A percentile compares a stretch with the other conserved stretches of the same genome.
Evolutionary conservation across 1,140 invertebrate genomes (phyloP).

Genomic region (Formica exsecta): DNA sequence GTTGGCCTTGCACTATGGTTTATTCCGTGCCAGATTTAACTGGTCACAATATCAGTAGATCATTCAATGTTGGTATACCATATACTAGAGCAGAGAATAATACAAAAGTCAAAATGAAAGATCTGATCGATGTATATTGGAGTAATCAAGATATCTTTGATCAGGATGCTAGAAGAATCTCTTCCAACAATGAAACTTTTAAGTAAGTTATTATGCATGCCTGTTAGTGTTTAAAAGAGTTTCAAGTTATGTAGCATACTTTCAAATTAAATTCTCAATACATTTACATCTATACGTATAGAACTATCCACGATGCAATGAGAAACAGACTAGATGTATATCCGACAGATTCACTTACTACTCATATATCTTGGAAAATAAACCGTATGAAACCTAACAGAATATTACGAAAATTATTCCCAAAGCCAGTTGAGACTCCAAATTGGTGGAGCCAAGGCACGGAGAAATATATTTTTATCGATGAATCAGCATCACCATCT

Average conservation of each 20-base stretch:
- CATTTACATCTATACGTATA: slow-evolving; percentile 72
- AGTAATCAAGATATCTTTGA: slow-evolving; percentile 86
- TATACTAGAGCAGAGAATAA: slow-evolving; percentile 77
- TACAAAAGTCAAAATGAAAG: slow-evolving; percentile 73
- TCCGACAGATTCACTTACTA: slow-evolving; percentile 73
- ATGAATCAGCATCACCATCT: slow-evolving; percentile 87
- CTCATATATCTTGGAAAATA: slow-evolving; percentile 89
- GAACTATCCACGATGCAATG: slow-evolving; percentile 80
- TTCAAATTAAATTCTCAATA: slow-evolving; percentile 26
- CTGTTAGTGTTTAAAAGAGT: background rate
- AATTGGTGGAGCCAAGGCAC: slow-evolving; percentile 89
- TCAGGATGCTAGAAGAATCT: slow-evolving; percentile 86
- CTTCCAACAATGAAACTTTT: slow-evolving; percentile 84
- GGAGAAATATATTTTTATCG: slow-evolving; percentile 91
- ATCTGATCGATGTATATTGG: slow-evolving; percentile 85
- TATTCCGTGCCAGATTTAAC: slow-evolving; percentile 88
- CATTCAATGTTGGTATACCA: slow-evolving; percentile 82
- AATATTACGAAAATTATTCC: slow-evolving; percentile 89
- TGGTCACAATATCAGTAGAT: slow-evolving; percentile 79
- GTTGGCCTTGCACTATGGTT: slow-evolving; percentile 91
- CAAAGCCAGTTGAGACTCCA: slow-evolving; percentile 88
- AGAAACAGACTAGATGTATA: slow-evolving; percentile 74
- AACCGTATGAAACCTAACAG: slow-evolving; percentile 90
- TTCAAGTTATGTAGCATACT: background rate
- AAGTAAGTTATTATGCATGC: slow-evolving; percentile 68